Conservation (phyloP, 2,888 invertebrate genomes). For the Trichopria drosophilae region DNA sequence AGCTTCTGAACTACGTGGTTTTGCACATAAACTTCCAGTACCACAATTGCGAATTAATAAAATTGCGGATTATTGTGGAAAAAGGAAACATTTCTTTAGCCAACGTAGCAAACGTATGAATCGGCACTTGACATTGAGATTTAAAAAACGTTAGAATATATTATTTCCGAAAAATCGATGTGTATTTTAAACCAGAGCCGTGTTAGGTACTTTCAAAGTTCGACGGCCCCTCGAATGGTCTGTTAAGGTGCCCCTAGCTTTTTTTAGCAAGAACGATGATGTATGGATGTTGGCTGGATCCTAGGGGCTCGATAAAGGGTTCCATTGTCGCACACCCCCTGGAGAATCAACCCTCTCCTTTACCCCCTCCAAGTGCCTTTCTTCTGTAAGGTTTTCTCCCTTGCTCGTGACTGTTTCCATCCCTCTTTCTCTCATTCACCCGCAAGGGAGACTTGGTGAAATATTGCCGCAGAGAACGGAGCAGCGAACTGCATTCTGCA, state of each 20-base stretch:
- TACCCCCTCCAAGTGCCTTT: no score
- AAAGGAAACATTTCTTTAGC: no score
- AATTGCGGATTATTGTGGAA: no score
- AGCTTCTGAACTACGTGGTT: no score
- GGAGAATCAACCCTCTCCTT: constrained; percentile 46
- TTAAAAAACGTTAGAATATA: no score
- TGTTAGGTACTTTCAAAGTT: constrained; percentile 37
- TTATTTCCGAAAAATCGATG: no score
- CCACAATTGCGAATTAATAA: no score
- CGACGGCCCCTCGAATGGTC: constrained; percentile 44
- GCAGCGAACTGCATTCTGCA: constrained; percentile 43
- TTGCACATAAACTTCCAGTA: no score
- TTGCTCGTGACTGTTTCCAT: no score
- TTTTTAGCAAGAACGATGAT: constrained; percentile 57
- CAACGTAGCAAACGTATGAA: no score
- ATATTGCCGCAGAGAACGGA: constrained; percentile 51
- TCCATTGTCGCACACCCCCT: constrained; percentile 53
- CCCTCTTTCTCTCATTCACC: no score
- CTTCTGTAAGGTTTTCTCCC: background rate
- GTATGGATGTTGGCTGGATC: constrained; percentile 57
- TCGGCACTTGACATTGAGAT: no score
- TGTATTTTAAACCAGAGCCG: constrained; percentile 24
- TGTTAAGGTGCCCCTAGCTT: constrained; percentile 49
- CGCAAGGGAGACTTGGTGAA: constrained; percentile 49
- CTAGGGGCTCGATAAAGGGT: constrained; percentile 59